Evolutionary conservation across 2,113 vertebrate species (phyloP).

Genomic region (Saguinus midas): DNA sequence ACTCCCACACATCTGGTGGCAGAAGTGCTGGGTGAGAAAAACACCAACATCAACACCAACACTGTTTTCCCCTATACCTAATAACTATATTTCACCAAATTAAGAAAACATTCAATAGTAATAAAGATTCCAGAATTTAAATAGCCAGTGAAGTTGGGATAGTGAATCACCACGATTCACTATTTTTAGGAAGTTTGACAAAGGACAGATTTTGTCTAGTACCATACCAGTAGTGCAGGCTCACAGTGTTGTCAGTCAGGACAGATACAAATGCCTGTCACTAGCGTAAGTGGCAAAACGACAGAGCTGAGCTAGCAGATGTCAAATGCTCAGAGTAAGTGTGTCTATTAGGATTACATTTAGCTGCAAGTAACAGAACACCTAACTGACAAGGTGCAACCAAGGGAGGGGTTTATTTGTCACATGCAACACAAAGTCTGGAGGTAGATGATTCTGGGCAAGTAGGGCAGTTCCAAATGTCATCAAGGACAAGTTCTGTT

Average conservation of each 20-base stretch:
- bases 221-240: background rate
- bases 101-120: background rate
- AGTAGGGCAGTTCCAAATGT: background rate
- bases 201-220: background rate
- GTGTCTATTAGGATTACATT: background rate
- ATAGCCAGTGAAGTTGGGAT: background rate
- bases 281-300: too few species aligned
- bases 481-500: background rate
- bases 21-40: background rate
- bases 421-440: background rate
- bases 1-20: background rate
- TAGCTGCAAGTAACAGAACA: background rate
- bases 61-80: background rate
- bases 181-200: background rate
- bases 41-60: background rate
- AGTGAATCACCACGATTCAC: background rate
- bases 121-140: constrained; percentile 8
- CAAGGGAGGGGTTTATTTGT: background rate
- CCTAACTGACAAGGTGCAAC: background rate
- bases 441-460: background rate
- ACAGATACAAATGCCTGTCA: background rate
- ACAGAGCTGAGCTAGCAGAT: background rate
- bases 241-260: background rate
- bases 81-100: background rate
- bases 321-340: background rate